phyloP scores from a whole-genome alignment of 2,888 invertebrate genomes.

The Silvanus unidentatus region DNA sequence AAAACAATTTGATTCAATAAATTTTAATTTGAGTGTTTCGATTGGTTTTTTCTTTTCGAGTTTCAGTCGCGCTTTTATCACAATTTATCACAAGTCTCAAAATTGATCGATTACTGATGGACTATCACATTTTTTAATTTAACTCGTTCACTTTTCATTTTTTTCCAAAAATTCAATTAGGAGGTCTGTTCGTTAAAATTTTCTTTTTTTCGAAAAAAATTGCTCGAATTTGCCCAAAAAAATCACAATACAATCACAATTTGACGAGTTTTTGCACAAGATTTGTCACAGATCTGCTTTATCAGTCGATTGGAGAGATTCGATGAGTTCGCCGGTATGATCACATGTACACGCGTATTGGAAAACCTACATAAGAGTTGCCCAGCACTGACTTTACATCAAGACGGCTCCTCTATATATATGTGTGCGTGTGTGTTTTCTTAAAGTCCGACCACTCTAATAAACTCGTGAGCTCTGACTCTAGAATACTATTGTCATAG shows the following conservation, averaged over 20 bases:
- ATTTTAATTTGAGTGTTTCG: background rate
- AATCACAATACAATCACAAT: background rate
- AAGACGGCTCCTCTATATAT: slow-evolving; percentile 35
- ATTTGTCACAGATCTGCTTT: slow-evolving; percentile 1
- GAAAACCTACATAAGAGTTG: slow-evolving; percentile 24
- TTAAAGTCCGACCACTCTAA: slow-evolving; percentile 29
- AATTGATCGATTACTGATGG: slow-evolving; percentile 14
- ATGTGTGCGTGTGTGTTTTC: slow-evolving; percentile 33
- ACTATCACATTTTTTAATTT: slow-evolving; percentile 25
- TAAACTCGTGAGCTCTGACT: slow-evolving; percentile 20
- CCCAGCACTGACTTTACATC: slow-evolving; percentile 34
- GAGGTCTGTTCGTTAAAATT: background rate
- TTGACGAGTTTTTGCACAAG: background rate
- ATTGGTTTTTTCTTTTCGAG: background rate
- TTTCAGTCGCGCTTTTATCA: background rate
- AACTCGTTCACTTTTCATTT: slow-evolving; percentile 20
- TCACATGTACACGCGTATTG: slow-evolving; percentile 27
- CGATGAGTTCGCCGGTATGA: slow-evolving; percentile 10
- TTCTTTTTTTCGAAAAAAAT: slow-evolving; percentile 9
- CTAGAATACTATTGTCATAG: too few relatives aligned
- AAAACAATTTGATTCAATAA: background rate
- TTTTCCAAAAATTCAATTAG: slow-evolving; percentile 13
- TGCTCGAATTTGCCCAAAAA: too few relatives aligned
- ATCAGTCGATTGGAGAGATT: slow-evolving; percentile 14
- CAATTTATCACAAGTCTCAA: slow-evolving; percentile 15